Evolutionary conservation across 1,140 invertebrate species (phyloP).

Genomic region (Paraescarpia echinospica): DNA sequence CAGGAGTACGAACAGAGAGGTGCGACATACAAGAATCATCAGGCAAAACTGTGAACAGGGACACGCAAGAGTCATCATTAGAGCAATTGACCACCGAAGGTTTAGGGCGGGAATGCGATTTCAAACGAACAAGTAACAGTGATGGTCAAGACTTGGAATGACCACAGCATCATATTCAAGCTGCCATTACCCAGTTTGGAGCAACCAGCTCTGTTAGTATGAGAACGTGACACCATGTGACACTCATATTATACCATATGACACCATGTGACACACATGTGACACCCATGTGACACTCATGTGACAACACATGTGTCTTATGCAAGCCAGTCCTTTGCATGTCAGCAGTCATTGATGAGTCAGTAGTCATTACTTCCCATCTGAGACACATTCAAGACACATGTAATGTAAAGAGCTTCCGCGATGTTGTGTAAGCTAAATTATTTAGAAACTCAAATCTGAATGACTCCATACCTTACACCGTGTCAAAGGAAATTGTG

Average conservation of each 20-base stretch:
- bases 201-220: not conserved
- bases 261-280: no score
- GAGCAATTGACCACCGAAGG: no score
- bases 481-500: not conserved
- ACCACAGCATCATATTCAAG: not conserved
- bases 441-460: not conserved
- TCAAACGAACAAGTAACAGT: no score
- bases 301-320: not conserved
- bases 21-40: no score
- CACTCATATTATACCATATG: not conserved
- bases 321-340: not conserved
- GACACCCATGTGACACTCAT: no score
- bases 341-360: not conserved
- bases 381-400: no score
- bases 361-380: no score
- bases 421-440: not conserved
- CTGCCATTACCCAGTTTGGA: not conserved
- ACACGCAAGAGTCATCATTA: no score
- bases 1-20: no score
- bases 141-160: constrained; percentile 1
- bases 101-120: no score
- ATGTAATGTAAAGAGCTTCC: not conserved
- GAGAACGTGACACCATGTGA: not conserved
- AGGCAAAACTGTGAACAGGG: no score
- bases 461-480: not conserved